Percentiles rank a stretch among this genome's conserved stretches.
phyloP scores from a whole-genome alignment of 2,797 vertebrate species.

The Takifugu rubripes region DNA sequence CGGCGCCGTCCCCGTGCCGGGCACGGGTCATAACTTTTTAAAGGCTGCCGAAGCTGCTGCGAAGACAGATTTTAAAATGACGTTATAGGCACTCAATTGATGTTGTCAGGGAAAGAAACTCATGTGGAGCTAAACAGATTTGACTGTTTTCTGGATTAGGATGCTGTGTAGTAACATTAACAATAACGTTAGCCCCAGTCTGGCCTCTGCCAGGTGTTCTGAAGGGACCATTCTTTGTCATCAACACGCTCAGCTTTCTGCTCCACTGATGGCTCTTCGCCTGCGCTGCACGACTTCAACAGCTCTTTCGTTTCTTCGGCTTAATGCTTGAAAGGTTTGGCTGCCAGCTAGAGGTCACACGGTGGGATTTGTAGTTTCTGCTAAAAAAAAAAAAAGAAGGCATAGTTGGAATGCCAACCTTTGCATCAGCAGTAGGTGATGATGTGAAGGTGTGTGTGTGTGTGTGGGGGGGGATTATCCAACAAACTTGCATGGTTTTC shows the following conservation, averaged over 20 bases:
- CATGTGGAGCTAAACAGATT: slow-evolving; percentile 44
- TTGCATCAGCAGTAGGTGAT: slow-evolving; percentile 60
- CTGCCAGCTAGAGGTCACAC: slow-evolving; percentile 50
- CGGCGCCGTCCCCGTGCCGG: slow-evolving; percentile 23
- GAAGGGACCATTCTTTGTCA: slow-evolving; percentile 37
- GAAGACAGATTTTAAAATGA: neutral
- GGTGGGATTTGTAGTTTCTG: slow-evolving; percentile 58
- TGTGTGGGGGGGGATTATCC: slow-evolving; percentile 15
- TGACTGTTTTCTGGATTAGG: slow-evolving; percentile 52
- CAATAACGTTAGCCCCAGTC: neutral
- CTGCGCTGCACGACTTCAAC: slow-evolving; percentile 21
- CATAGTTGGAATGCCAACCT: slow-evolving; percentile 75
- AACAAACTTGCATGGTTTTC: slow-evolving; percentile 64
- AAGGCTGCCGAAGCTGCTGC: slow-evolving; percentile 15
- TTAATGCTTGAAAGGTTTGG: slow-evolving; percentile 47
- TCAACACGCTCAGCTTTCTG: slow-evolving; percentile 20
- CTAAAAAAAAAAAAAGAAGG: slow-evolving; percentile 66
- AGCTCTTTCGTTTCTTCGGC: slow-evolving; percentile 33
- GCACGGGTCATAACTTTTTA: slow-evolving; percentile 34
- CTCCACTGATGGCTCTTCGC: slow-evolving; percentile 37
- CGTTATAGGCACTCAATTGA: slow-evolving; percentile 13
- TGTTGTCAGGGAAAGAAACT: slow-evolving; percentile 31
- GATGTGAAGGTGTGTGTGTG: slow-evolving; percentile 22
- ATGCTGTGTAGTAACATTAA: slow-evolving; percentile 13
- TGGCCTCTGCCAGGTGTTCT: slow-evolving; percentile 61